Evolutionary conservation across 2,888 invertebrate species (phyloP).

Genomic region (Epistrophe grossulariae): DNA sequence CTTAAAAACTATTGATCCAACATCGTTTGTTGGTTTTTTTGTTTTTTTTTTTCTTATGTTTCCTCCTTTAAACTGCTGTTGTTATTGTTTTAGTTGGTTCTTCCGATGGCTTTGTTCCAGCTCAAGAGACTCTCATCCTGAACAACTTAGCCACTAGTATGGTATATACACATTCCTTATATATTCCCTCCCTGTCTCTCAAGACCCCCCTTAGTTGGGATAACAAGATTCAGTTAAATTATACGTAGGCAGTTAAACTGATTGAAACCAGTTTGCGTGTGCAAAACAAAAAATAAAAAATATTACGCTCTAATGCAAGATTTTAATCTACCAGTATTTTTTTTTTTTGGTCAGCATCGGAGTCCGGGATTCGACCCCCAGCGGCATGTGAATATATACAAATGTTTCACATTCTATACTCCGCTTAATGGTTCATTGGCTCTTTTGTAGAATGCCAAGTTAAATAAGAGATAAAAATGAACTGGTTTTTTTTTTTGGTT

Average conservation of each 20-base stretch:
- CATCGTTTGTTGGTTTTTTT: conserved; percentile 17
- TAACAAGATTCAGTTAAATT: conserved; percentile 34
- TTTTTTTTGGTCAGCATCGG: conserved; percentile 31
- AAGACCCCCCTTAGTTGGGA: neutral
- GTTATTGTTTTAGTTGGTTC: conserved; percentile 26
- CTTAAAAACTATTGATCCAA: conserved; percentile 37
- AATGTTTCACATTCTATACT: conserved; percentile 48
- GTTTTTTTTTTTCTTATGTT: neutral
- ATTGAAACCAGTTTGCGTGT: conserved; percentile 53
- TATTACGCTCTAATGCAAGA: conserved; percentile 57
- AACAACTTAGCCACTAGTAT: conserved; percentile 6
- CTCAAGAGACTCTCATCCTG: conserved; percentile 34
- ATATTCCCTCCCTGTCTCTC: too few relatives aligned
- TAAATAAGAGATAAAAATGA: conserved; percentile 59
- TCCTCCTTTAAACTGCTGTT: conserved; percentile 9
- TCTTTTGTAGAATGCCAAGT: conserved; percentile 39
- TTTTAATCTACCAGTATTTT: conserved; percentile 51
- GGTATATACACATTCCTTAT: conserved; percentile 11
- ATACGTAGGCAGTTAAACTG: conserved; percentile 37
- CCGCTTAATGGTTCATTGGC: conserved; percentile 71
- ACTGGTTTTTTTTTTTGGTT: conserved; percentile 47
- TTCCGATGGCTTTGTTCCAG: conserved; percentile 41
- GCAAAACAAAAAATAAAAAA: conserved; percentile 6
- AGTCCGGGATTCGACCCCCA: conserved; percentile 27
- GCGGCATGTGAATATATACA: conserved; percentile 8